Evolutionary conservation across 2,113 vertebrate species (phyloP), one percentile per base, ranked within the genome.

Genomic region (Chloroceryle aenea): DNA sequence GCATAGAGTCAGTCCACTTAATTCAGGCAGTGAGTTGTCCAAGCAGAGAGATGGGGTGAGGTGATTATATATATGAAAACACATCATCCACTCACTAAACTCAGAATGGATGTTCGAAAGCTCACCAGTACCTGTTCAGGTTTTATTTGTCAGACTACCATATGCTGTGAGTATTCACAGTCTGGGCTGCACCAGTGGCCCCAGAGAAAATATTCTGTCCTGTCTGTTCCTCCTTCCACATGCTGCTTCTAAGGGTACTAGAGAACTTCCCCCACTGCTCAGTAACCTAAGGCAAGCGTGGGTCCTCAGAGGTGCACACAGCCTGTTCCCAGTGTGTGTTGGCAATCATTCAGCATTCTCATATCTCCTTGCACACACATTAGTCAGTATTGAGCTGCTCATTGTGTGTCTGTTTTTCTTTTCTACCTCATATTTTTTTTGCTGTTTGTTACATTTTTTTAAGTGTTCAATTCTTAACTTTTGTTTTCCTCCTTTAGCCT

Each of bases 401-500:
- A 94, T 91, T 89, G 66, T 93, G 67, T 95, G 75, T 97, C 93
- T 93, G 79, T 78, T 50, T 90, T 92, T 95, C 84, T 86, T 89
- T 95, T 93, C 90, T 95, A 93, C 79, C 94, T 95, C 98, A 82
- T 96, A 63, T 56, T 82, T 82, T 87, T 96, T 95, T 92, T 90
- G 34, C 64, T 78, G 12, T 52, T 85, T 98, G 47, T 64, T 98
- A 87, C 62, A 85, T 94, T 96, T 94, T 76, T 95, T 97, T 95
- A 61, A 94, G 77, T 97, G 59, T 98, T 97, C 97, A 97, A 95
- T 93, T 98, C 92, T 98, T 95, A 89, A 91, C 93, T 98, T 97
- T 98, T 98, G 98, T 95, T 98, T 98, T 98, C 97, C 91, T 97
- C 95, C 96, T 97, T 98, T 97, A 98, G 98, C 98, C 92, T 98